Conservation (phyloP, 2,888 invertebrate species). For the Iphiclides podalirius region DNA sequence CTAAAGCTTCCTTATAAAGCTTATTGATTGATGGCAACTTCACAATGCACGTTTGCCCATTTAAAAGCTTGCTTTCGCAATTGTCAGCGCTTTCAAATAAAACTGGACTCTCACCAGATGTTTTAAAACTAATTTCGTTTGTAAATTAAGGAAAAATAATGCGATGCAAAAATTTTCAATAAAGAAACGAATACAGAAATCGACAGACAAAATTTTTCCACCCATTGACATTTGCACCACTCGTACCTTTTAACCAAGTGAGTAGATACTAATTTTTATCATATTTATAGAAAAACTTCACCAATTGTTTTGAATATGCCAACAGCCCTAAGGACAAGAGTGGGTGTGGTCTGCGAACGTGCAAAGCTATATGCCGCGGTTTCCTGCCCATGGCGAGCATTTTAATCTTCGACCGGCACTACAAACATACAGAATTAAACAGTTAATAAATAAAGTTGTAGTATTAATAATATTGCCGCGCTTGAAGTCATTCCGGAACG, state of each 20-base stretch:
- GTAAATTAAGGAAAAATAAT: neutral
- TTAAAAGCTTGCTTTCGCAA: neutral
- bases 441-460: neutral
- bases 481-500: too few species aligned
- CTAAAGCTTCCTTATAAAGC: constrained; percentile 23
- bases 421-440: neutral
- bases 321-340: neutral
- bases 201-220: too few species aligned
- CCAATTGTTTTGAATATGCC: neutral
- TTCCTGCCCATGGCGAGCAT: neutral
- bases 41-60: neutral
- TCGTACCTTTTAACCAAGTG: too few species aligned
- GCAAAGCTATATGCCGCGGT: neutral
- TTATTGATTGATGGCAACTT: neutral
- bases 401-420: neutral
- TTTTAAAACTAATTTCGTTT: neutral
- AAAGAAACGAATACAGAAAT: too few species aligned
- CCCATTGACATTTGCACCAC: too few species aligned
- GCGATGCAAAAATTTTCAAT: too few species aligned
- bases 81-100: constrained; percentile 5
- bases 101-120: neutral
- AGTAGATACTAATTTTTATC: too few species aligned
- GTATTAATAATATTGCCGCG: neutral
- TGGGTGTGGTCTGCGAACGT: neutral
- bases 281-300: too few species aligned